A percentile compares a stretch with the other conserved stretches of the same genome.
Evolutionary conservation across 2,797 vertebrate genomes (phyloP).

Genomic region (Lemur catta): DNA sequence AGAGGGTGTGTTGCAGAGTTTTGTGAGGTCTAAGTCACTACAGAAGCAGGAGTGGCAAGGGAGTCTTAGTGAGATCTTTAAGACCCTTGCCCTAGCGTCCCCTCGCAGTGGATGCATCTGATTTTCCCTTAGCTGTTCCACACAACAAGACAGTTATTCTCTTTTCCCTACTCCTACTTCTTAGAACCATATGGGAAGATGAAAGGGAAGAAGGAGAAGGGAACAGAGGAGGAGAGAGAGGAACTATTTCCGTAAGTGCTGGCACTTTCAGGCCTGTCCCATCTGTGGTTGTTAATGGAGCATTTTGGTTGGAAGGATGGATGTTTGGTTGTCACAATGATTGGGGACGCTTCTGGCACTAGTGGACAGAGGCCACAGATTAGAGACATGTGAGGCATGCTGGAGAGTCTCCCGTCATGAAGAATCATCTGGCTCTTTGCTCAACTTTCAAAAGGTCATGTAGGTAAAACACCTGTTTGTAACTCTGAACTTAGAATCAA

Average conservation of each 20-base stretch:
- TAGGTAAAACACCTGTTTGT: not conserved
- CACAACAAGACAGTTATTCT: not conserved
- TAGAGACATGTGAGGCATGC: not conserved
- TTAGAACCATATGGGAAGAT: not conserved
- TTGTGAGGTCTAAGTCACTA: not conserved
- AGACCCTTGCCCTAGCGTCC: not conserved
- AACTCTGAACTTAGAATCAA: not conserved
- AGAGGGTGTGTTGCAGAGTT: not conserved
- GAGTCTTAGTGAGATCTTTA: not conserved
- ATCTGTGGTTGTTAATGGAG: not conserved
- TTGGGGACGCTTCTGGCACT: not conserved
- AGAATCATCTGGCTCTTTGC: not conserved
- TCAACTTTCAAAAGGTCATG: not conserved
- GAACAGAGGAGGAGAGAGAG: not conserved
- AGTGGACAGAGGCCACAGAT: not conserved
- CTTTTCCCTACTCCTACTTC: not conserved
- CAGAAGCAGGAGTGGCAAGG: not conserved
- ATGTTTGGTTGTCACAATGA: not conserved
- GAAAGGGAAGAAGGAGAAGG: not conserved
- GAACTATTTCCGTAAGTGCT: not conserved
- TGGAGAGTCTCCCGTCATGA: too few species aligned
- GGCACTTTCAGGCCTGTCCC: not conserved
- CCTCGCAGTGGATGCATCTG: not conserved
- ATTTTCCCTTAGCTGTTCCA: not conserved
- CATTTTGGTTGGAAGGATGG: not conserved